Evolutionary conservation across 2,888 invertebrate genomes (phyloP).

Genomic region (Mallateleia sp.): DNA sequence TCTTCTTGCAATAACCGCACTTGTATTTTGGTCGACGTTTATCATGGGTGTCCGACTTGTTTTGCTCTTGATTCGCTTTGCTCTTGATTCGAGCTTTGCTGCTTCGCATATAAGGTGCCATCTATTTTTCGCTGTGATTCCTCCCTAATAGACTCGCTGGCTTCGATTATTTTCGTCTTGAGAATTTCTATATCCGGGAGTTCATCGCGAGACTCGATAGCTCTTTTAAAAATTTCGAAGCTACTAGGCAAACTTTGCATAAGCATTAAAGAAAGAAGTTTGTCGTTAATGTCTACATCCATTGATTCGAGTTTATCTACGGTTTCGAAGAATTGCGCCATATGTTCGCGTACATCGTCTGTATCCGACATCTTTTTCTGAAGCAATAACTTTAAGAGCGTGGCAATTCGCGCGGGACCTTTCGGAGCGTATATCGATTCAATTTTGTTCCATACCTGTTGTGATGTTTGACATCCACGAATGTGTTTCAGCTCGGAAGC

Average conservation of each 20-base stretch:
- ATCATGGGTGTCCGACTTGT: too few relatives aligned
- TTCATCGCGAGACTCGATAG: background rate
- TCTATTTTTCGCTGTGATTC: background rate
- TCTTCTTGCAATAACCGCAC: background rate
- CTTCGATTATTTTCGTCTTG: background rate
- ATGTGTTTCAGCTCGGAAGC: conserved; percentile 51
- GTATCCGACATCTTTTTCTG: background rate
- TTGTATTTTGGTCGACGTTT: too few relatives aligned
- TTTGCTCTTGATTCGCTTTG: too few relatives aligned
- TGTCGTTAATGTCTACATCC: background rate
- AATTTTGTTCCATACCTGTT: conserved; percentile 57
- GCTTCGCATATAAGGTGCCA: too few relatives aligned
- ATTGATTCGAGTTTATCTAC: background rate
- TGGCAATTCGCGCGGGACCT: conserved; percentile 63
- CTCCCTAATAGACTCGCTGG: background rate
- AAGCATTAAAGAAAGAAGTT: background rate
- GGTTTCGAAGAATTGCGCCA: too few relatives aligned
- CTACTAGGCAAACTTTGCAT: background rate
- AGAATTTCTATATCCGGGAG: too few relatives aligned
- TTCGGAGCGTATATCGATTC: conserved; percentile 23
- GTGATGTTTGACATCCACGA: conserved; percentile 43
- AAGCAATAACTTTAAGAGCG: background rate
- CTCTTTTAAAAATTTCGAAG: background rate
- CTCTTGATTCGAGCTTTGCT: too few relatives aligned
- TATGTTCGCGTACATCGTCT: too few relatives aligned